Conservation (phyloP, 1,140 invertebrate species). For the Phortica variegata region DNA sequence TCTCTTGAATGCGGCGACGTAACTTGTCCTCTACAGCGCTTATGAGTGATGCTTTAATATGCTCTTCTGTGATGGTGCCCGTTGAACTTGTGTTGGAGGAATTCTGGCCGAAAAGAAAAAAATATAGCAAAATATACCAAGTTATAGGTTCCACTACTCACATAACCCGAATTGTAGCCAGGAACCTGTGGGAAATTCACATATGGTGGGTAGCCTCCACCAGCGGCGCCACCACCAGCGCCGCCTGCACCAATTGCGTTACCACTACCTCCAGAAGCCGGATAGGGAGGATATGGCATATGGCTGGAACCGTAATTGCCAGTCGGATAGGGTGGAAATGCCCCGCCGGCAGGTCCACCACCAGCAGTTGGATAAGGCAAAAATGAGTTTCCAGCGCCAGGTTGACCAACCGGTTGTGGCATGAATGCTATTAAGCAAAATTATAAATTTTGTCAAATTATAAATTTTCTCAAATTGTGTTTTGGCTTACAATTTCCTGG, state of each 20-base stretch:
- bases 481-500: constrained; percentile 29
- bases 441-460: neutral
- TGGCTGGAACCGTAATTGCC: constrained; percentile 42
- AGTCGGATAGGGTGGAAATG: constrained; percentile 47
- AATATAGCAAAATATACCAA: neutral
- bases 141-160: constrained; percentile 16
- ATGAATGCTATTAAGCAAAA: constrained; percentile 30
- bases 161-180: constrained; percentile 48
- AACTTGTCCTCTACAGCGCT: constrained; percentile 96
- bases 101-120: constrained; percentile 22
- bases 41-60: constrained; percentile 88
- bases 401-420: constrained; percentile 28
- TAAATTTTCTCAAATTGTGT: neutral
- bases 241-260: constrained; percentile 8
- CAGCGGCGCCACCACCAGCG: constrained; percentile 4
- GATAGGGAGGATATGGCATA: constrained; percentile 37
- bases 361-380: constrained; percentile 39
- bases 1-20: constrained; percentile 80
- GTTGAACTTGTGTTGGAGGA: constrained; percentile 35
- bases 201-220: constrained; percentile 56
- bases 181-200: constrained; percentile 58
- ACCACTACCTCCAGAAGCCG: constrained; percentile 11
- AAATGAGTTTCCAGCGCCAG: constrained; percentile 24
- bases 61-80: constrained; percentile 91
- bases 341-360: constrained; percentile 25